Base-by-base conservation (phyloP, 2,113 vertebrate genomes). In the Ptyas mucosa region DNA sequence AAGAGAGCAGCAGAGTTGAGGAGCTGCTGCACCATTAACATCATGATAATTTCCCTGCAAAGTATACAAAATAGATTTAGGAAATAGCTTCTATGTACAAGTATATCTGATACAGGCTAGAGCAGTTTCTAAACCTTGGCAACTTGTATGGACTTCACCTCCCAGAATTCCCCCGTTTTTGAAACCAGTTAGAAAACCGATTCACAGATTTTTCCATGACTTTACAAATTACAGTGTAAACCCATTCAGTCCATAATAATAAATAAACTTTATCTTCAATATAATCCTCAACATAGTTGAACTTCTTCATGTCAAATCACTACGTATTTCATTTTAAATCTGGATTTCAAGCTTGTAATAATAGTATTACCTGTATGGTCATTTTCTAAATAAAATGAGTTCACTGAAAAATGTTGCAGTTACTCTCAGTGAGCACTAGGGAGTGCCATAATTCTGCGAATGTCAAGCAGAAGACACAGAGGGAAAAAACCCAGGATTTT, bases 361-460 rank as follows among this genome's bases (percentile, higher is more conserved):
- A 43, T 15, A 54, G 12, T 51, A 53, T 20, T 54, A 54, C 21
- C 14, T 10, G 0, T 0, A 24, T 0, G 18, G 43, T 39, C 20
- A 11, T 3, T 57, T 21, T 2, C 11, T 8, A 55, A 52, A 43
- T 0, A 10, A 20, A 5, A 11, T 0, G 21, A 1, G 12, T 0
- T 0, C n/a, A 39, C 53, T 2, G 24, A 86, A 14, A 24, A 11
- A 0, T 51, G 34, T 1, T 93, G 95, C 61, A 55, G 43, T 95
- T 94, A 49, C 92, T 61, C 1, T 0, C 43, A 1, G 34, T 91
- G 90, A 95, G 91, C 97, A 90, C 96, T 90, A 98, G 97, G 96
- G 93, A 96, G 97, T 89, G 89, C 96, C 95, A 88, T 61, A 91
- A 93, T 90, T 88, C 95, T 87, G 90, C 11, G 23, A 92, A 96